Evolutionary conservation across 2,888 invertebrate species (phyloP).

Genomic region (Drosophila eohydei): DNA sequence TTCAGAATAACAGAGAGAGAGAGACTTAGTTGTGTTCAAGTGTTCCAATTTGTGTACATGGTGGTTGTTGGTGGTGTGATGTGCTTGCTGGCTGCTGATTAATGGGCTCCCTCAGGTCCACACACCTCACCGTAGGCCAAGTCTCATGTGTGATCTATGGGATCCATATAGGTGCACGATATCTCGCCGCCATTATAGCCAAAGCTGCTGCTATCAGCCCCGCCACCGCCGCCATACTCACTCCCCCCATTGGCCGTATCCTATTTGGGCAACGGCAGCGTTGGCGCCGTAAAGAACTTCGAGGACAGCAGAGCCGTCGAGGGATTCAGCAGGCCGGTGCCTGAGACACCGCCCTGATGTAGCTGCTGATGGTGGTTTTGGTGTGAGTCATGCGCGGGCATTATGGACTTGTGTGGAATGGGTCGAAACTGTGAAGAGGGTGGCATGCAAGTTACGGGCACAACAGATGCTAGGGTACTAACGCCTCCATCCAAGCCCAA

Average conservation of each 20-base stretch:
- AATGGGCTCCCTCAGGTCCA: slow-evolving; percentile 74
- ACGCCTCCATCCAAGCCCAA: slow-evolving; percentile 75
- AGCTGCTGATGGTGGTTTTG: slow-evolving; percentile 51
- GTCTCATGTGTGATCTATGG: slow-evolving; percentile 83
- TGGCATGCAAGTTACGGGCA: slow-evolving; percentile 83
- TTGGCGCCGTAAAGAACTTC: slow-evolving; percentile 84
- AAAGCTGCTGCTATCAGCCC: slow-evolving; percentile 61
- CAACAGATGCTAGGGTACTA: slow-evolving; percentile 83
- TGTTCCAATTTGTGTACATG: slow-evolving; percentile 32
- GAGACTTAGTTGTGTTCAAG: slow-evolving; percentile 67
- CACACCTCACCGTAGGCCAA: slow-evolving; percentile 78
- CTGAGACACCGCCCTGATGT: slow-evolving; percentile 47
- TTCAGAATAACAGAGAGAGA: slow-evolving; percentile 54
- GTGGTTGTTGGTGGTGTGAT: slow-evolving; percentile 39
- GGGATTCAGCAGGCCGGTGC: slow-evolving; percentile 78
- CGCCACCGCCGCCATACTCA: slow-evolving; percentile 62
- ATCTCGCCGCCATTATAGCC: slow-evolving; percentile 82
- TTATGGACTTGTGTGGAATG: slow-evolving; percentile 84
- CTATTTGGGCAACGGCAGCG: slow-evolving; percentile 84
- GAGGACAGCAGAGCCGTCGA: slow-evolving; percentile 84
- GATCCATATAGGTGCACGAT: slow-evolving; percentile 83
- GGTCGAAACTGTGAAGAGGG: slow-evolving; percentile 85
- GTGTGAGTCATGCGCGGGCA: slow-evolving; percentile 77
- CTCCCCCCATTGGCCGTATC: slow-evolving; percentile 83
- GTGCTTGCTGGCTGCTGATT: slow-evolving; percentile 32